Evolutionary conservation across 2,888 invertebrate species (phyloP).

Genomic region (Microplitis deprimator): DNA sequence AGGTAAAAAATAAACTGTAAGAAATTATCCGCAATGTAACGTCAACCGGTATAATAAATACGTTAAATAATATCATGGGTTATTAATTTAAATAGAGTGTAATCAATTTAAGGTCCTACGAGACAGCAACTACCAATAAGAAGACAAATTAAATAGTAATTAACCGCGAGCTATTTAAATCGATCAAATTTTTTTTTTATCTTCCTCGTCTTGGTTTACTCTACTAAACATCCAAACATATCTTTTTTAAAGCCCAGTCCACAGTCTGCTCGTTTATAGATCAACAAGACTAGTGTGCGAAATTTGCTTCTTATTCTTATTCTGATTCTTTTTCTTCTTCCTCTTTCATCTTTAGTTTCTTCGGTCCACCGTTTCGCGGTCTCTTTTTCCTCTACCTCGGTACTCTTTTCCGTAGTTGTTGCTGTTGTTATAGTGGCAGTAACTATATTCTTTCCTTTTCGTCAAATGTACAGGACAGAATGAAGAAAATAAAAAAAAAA

Average conservation of each 20-base stretch:
- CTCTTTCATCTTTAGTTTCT: neutral
- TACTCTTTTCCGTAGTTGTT: slow-evolving; percentile 29
- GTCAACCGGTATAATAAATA: neutral
- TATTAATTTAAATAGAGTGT: neutral
- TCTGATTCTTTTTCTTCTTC: neutral
- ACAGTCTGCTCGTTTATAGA: neutral
- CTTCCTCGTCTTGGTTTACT: neutral
- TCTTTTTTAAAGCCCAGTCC: neutral
- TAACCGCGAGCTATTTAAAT: neutral
- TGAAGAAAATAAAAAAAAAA: slow-evolving; percentile 13
- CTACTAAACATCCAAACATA: slow-evolving; percentile 13
- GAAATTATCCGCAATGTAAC: neutral
- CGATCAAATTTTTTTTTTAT: neutral
- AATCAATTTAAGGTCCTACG: neutral
- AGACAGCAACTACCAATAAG: neutral
- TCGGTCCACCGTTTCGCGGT: neutral
- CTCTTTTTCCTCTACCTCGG: slow-evolving; percentile 19
- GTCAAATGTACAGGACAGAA: slow-evolving; percentile 12
- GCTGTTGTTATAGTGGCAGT: slow-evolving; percentile 20
- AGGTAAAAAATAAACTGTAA: neutral
- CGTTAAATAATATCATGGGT: neutral
- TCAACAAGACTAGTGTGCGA: neutral
- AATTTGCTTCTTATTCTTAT: neutral
- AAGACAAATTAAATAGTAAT: neutral
- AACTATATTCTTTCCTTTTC: slow-evolving; percentile 37